A percentile compares a stretch with the other conserved stretches of the same genome.
These are phyloP conservation scores for Hydropsyche betteni DNA, from an alignment of 2,888 invertebrate genomes.

Conservation along the genomic window DNA sequence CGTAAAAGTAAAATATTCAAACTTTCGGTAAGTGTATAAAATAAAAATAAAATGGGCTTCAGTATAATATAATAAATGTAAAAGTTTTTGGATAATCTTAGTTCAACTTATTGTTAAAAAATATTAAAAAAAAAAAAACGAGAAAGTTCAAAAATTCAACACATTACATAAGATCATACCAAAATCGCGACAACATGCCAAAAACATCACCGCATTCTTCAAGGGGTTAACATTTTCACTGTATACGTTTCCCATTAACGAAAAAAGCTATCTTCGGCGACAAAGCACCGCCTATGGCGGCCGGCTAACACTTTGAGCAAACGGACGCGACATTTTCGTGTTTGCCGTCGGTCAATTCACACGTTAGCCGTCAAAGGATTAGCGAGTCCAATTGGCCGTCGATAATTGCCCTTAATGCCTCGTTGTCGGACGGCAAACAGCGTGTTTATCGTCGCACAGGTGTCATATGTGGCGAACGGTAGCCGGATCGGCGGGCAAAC, in stretches of 20 bases:
- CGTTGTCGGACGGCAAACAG: conserved; percentile 25
- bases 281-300: neutral
- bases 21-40: too few relatives aligned
- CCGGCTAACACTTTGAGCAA: conserved; percentile 20
- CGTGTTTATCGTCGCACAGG: conserved; percentile 9
- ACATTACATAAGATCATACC: too few relatives aligned
- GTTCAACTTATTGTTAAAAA: too few relatives aligned
- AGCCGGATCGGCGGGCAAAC: neutral
- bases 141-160: too few relatives aligned
- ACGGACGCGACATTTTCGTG: conserved; percentile 45
- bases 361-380: conserved; percentile 47
- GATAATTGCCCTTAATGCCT: conserved; percentile 48
- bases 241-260: conserved; percentile 27
- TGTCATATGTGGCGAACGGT: conserved; percentile 5
- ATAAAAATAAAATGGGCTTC: too few relatives aligned
- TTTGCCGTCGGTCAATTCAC: conserved; percentile 45
- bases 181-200: too few relatives aligned
- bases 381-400: conserved; percentile 46
- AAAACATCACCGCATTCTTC: too few relatives aligned
- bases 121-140: too few relatives aligned
- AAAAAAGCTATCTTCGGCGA: neutral
- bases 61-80: too few relatives aligned
- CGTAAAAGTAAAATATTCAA: too few relatives aligned
- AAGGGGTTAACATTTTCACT: neutral
- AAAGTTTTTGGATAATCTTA: too few relatives aligned